Evolutionary conservation across 2,888 invertebrate species (phyloP), one percentile per base, ranked within the genome.

Genomic region (Ethmia dodecea): DNA sequence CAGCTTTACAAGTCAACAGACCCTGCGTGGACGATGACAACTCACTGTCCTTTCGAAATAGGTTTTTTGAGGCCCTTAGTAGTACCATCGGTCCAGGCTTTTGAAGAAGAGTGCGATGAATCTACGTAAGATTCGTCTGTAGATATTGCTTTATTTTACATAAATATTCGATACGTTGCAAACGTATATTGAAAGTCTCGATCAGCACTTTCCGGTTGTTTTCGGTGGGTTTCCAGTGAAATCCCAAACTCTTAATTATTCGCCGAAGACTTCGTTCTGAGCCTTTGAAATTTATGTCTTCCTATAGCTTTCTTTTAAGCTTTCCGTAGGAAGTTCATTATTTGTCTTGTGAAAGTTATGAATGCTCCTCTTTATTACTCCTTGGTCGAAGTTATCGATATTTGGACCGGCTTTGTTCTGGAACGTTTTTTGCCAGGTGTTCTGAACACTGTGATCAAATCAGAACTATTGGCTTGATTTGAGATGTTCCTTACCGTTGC

Each of bases 311-410:
- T 28, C 33, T 25, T 43, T 11, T 27, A 5, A 60, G 30, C 25
- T 48, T 48, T 9, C 25, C 33, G 59, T 53, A 1, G 43, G 45
- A 5, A 45, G 14, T 27, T 42, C 38, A 22, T 41, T 43, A 1
- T 37, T 24, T 10, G 28, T 38, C 3, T 27, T 6, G 13, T 46
- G 38, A 26, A 38, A 61, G 37, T 57, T 61, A 25, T 64, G 56
- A 5, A 62, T 47, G 18, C 47, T 51, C 13, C 55, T 52, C 43
- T 49, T 60, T 13, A 62, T 55, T 0, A 58, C 53, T 3, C 51
- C 46, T 40, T 53, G 47, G 28, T 57, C 51, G 29, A 60, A 60
- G 18, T 33, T 46, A 22, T 59, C 55, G 2, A 58, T 46, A 1
- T 33, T 48, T 3, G 57, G 61, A 0, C 60, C 40, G 10, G 36